phyloP scores from a whole-genome alignment of 1,140 invertebrate species.

The Neodiprion fabricii region DNA sequence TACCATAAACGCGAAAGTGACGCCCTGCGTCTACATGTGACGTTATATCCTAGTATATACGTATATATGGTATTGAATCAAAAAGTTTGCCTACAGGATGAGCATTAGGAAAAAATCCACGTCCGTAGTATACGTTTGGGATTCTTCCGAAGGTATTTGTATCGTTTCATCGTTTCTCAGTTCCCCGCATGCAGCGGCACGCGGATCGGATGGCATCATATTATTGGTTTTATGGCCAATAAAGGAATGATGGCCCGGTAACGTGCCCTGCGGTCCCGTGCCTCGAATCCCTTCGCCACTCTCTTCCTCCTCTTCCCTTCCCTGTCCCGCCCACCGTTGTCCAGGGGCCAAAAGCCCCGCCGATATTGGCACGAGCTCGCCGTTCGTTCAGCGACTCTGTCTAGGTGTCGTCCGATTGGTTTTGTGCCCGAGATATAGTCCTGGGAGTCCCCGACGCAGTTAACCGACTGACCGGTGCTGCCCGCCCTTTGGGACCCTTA shows the following conservation, averaged over 20 bases:
- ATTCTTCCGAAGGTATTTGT: slow-evolving; percentile 38
- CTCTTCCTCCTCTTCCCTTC: slow-evolving; percentile 13
- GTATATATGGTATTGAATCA: neutral
- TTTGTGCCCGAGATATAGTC: slow-evolving; percentile 56
- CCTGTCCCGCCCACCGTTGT: slow-evolving; percentile 1
- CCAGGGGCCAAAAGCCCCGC: slow-evolving; percentile 23
- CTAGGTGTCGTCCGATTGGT: slow-evolving; percentile 59
- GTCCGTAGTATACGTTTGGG: neutral
- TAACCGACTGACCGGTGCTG: slow-evolving; percentile 37
- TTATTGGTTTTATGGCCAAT: slow-evolving; percentile 47
- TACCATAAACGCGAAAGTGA: no score
- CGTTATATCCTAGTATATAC: slow-evolving; percentile 16
- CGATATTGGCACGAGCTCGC: slow-evolving; percentile 49
- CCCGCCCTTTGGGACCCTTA: neutral
- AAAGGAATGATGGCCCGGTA: slow-evolving; percentile 58
- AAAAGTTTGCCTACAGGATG: neutral
- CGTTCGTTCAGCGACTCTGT: slow-evolving; percentile 38
- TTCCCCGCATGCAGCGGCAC: slow-evolving; percentile 37
- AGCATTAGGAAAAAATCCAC: neutral
- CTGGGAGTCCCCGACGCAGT: slow-evolving; percentile 59
- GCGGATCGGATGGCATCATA: slow-evolving; percentile 44
- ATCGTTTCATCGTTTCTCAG: slow-evolving; percentile 54
- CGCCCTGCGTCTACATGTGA: neutral
- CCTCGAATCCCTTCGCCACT: slow-evolving; percentile 35
- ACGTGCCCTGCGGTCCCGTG: slow-evolving; percentile 30